Conservation (phyloP, 2,888 invertebrate genomes). For the Pandemis cinnamomeana region DNA sequence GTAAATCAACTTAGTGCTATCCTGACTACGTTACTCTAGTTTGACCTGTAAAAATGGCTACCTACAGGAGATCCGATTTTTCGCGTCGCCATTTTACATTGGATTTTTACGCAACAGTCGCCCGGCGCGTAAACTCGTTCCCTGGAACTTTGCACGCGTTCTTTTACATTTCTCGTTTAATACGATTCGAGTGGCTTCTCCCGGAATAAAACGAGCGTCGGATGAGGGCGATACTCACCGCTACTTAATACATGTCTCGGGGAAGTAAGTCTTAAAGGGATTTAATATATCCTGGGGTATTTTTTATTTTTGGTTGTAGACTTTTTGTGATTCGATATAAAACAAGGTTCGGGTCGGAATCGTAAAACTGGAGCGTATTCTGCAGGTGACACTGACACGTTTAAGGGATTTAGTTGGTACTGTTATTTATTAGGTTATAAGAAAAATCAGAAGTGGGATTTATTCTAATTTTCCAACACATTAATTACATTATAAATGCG, state of each 20-base stretch:
- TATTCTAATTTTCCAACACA: too few species aligned
- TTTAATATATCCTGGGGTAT: constrained; percentile 48
- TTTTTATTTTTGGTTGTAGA: constrained; percentile 43
- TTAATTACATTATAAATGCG: too few species aligned
- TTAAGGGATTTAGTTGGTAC: background rate
- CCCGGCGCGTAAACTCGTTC: constrained; percentile 35
- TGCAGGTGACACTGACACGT: constrained; percentile 15
- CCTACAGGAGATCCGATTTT: background rate
- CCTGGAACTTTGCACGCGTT: constrained; percentile 44
- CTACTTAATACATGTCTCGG: constrained; percentile 19
- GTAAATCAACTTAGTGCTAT: background rate
- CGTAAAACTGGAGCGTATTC: constrained; percentile 13
- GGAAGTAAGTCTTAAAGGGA: constrained; percentile 41
- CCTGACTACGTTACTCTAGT: background rate
- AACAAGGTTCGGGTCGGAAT: constrained; percentile 19
- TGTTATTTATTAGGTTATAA: background rate
- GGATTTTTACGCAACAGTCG: background rate
- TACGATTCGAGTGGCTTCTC: constrained; percentile 35
- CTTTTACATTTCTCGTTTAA: constrained; percentile 45
- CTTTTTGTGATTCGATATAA: constrained; percentile 42
- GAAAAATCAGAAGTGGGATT: background rate
- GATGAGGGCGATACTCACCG: constrained; percentile 21
- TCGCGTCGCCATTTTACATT: background rate
- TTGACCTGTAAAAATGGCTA: background rate
- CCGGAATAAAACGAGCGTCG: constrained; percentile 33